Evolutionary conservation across 2,888 invertebrate species (phyloP).

Genomic region (Lampropteryx suffumata): DNA sequence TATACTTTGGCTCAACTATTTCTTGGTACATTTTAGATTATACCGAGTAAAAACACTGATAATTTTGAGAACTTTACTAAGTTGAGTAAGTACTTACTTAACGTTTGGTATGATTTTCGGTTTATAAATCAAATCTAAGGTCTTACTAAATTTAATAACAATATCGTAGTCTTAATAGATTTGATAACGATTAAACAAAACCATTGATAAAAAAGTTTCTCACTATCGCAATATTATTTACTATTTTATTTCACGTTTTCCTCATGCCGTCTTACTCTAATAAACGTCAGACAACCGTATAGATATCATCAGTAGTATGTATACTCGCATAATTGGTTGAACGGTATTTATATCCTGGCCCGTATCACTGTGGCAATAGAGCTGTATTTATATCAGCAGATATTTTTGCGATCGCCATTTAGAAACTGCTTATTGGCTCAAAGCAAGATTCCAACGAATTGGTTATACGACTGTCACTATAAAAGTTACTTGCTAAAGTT

Average conservation of each 20-base stretch:
- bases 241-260: constrained; percentile 70
- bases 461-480: not conserved
- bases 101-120: too few species aligned
- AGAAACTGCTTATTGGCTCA: constrained; percentile 5
- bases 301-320: constrained; percentile 44
- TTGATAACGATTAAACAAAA: constrained; percentile 24
- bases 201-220: constrained; percentile 28
- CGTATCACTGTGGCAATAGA: constrained; percentile 46
- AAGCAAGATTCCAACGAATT: not conserved
- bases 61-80: too few species aligned
- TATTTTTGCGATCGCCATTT: constrained; percentile 3
- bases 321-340: constrained; percentile 34
- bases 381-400: constrained; percentile 30
- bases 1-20: too few species aligned
- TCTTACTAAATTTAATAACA: not conserved
- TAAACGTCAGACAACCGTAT: constrained; percentile 34
- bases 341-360: constrained; percentile 57
- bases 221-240: constrained; percentile 51
- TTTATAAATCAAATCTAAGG: too few species aligned
- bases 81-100: too few species aligned
- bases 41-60: too few species aligned
- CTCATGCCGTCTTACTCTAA: constrained; percentile 66
- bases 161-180: not conserved
- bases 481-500: not conserved
- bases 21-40: too few species aligned